These are phyloP conservation scores for Caenorhabditis virilis DNA, from an alignment of 2,888 invertebrate species.

Conservation along the genomic window DNA sequence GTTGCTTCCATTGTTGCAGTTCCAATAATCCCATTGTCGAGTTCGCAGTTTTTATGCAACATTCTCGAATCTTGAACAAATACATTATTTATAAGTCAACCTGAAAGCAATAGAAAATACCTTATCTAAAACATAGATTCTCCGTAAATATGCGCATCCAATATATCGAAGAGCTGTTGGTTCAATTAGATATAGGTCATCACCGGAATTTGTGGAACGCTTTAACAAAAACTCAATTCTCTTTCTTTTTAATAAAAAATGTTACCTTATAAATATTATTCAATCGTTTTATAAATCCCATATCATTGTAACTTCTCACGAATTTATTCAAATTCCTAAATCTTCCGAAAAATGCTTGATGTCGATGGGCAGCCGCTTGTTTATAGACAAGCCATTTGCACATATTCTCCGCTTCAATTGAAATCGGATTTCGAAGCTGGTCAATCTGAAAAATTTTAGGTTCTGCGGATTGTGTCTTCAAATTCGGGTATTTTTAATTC, in stretches of 20 bases:
- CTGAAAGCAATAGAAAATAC: not conserved
- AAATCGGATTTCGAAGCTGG: constrained; percentile 30
- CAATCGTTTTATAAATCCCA: constrained; percentile 10
- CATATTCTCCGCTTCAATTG: constrained; percentile 13
- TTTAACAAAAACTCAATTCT: too few relatives aligned
- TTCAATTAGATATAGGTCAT: constrained; percentile 14
- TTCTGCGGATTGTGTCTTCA: not conserved
- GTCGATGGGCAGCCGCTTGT: constrained; percentile 27
- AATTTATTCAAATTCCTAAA: constrained; percentile 15
- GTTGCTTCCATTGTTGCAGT: constrained; percentile 25
- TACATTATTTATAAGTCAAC: too few relatives aligned
- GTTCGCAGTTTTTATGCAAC: constrained; percentile 12
- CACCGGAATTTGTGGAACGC: constrained; percentile 6
- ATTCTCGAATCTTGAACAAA: constrained; percentile 14
- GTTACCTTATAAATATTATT: constrained; percentile 14
- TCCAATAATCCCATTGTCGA: constrained; percentile 20
- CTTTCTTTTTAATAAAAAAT: too few relatives aligned
- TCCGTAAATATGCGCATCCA: constrained; percentile 19
- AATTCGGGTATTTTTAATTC: not conserved
- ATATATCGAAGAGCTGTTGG: constrained; percentile 16
- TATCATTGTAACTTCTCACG: constrained; percentile 24
- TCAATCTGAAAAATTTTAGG: constrained; percentile 10
- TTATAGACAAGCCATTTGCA: constrained; percentile 25
- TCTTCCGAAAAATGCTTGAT: constrained; percentile 29
- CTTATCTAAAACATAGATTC: constrained; percentile 25